Conservation (phyloP, 2,888 invertebrate species). For the Phytoseiulus persimilis region DNA sequence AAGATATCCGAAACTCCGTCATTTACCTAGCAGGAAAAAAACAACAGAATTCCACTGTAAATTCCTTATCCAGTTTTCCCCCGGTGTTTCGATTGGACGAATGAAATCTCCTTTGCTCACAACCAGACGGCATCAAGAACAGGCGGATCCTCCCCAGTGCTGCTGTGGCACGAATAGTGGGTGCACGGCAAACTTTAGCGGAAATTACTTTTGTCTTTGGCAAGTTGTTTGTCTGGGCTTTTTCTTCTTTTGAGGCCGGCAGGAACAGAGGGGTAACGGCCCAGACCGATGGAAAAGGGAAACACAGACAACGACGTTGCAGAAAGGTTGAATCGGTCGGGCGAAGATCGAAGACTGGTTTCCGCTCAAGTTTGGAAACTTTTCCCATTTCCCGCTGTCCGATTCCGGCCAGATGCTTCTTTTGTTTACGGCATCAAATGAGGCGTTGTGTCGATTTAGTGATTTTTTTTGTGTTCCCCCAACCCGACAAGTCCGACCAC, state of each 20-base stretch:
- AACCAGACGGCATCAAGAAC: no score
- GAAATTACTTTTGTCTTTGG: slow-evolving; percentile 37
- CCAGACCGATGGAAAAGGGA: slow-evolving; percentile 14
- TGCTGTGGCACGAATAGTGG: not conserved
- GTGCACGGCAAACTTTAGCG: slow-evolving; percentile 19
- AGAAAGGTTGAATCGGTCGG: slow-evolving; percentile 12
- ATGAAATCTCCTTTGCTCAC: no score
- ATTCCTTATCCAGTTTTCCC: no score
- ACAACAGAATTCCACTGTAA: no score
- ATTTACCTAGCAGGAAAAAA: no score
- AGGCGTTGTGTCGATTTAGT: not conserved
- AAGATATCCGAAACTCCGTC: no score
- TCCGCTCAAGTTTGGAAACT: slow-evolving; percentile 19
- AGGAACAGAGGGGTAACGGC: not conserved
- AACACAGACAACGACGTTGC: slow-evolving; percentile 22
- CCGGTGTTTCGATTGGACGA: no score
- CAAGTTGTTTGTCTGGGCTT: slow-evolving; percentile 28
- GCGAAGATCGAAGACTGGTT: slow-evolving; percentile 22
- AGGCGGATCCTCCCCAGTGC: not conserved
- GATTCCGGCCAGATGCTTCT: not conserved
- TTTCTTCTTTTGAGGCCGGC: not conserved
- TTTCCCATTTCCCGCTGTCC: not conserved
- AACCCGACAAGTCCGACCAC: not conserved
- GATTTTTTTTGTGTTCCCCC: not conserved
- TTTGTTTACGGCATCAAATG: not conserved